Conservation (phyloP, 1,140 invertebrate genomes). For the Apis mellifera region Amel_HAv3.1 CM009942.2:9644001-9644500, state of each 20-base stretch:
- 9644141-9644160: too few relatives aligned
- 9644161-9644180: too few relatives aligned
- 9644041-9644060: too few relatives aligned
- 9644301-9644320: constrained; percentile 26
- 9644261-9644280: constrained; percentile 17
- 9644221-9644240: background rate
- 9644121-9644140: too few relatives aligned
- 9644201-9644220: background rate
- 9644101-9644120: background rate
- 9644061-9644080: too few relatives aligned
- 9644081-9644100: too few relatives aligned
- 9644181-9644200: background rate
- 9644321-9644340: constrained; percentile 25
- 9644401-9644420: background rate
- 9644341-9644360: background rate
- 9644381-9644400: background rate
- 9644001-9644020: constrained; percentile 8
- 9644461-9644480: background rate
- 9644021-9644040: too few relatives aligned
- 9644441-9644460: background rate
- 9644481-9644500: background rate
- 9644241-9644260: background rate
- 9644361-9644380: background rate
- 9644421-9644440: background rate
- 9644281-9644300: background rate